Evolutionary conservation across 2,888 invertebrate genomes (phyloP), one percentile per base, ranked within the genome.

Genomic region (Dorcus hopei): DNA sequence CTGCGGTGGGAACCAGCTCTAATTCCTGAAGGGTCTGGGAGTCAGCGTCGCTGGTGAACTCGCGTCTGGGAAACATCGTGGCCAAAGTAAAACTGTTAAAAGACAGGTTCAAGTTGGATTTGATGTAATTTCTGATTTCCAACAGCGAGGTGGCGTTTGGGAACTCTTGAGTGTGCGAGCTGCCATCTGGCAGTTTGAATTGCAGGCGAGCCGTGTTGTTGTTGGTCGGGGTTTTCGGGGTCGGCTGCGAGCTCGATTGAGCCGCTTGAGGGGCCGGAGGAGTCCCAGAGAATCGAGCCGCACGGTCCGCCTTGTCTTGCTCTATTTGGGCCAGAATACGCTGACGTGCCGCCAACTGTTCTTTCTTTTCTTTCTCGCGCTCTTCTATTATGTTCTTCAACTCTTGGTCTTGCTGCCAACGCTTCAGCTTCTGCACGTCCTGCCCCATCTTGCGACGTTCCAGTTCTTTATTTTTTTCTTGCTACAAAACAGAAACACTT

Each of bases 111-210:
- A 78, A 53, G 63, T 76, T 73, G 4, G 66, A 70, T 41, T 70
- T 72, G 1, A 82, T 77, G 67, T 77, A 80, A 16, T 69, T 68
- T 3, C 80, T 77, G 42, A 83, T 79, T n/a, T 83, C 81, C 0
- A 79, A 80, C 3, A 96, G 78, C 0, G 87, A 85, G 19, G 85
- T 85, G 43, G 82, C 80, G 0, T 88, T 85, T 38, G 86, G 81
- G 74, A 96, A 95, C 65, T 86, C 85, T 38, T 90, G 87, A 3
- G 87, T 87, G 62, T 88, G 84, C 0, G 88, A 84, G 0, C 85
- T 83, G 1, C 95, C 95, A 75, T 92, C 90, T 0, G 95, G 91
- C 65, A 95, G 74, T 69, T 91, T 88, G 74, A 96, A 93, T 80
- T 95, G 95, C 41, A 97, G 85, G 53, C 93, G 83, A 0, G 91